These are phyloP conservation scores for Casuarius casuarius DNA, from an alignment of 2,113 vertebrate species.

Conservation along the genomic window DNA sequence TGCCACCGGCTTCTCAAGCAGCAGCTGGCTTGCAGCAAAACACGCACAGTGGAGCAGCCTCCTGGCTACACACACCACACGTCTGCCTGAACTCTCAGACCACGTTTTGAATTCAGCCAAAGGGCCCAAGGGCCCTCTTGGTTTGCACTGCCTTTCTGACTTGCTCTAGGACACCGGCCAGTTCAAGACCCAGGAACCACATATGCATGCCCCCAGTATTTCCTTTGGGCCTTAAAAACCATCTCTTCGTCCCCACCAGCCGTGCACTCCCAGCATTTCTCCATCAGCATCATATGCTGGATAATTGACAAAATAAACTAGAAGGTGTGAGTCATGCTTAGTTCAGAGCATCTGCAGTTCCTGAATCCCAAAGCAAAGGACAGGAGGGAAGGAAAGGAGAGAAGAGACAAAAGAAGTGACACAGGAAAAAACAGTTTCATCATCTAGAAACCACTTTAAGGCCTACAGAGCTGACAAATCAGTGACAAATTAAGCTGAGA, in stretches of 20 bases:
- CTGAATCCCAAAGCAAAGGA: neutral
- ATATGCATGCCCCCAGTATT: neutral
- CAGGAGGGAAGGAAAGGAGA: neutral
- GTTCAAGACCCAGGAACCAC: neutral
- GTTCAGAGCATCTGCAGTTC: constrained; percentile 27
- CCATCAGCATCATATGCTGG: neutral
- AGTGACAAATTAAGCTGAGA: neutral
- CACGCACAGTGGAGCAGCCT: neutral
- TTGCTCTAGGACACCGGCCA: fast-evolving
- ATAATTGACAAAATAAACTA: constrained; percentile 46
- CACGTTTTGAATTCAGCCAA: neutral
- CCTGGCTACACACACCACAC: neutral
- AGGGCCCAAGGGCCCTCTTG: neutral
- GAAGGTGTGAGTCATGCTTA: constrained; percentile 43
- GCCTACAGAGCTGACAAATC: neutral
- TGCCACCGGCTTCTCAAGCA: neutral
- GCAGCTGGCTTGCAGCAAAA: neutral
- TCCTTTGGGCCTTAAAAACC: neutral
- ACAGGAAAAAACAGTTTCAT: neutral
- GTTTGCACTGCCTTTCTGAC: fast-evolving
- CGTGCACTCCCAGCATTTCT: neutral
- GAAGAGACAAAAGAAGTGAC: constrained; percentile 4
- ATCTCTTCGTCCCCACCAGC: neutral
- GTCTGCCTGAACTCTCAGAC: neutral
- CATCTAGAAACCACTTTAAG: neutral